Percentiles rank a stretch among this genome's conserved stretches.
Conservation (phyloP, 2,888 invertebrate genomes). For the Cinara cedri region DNA sequence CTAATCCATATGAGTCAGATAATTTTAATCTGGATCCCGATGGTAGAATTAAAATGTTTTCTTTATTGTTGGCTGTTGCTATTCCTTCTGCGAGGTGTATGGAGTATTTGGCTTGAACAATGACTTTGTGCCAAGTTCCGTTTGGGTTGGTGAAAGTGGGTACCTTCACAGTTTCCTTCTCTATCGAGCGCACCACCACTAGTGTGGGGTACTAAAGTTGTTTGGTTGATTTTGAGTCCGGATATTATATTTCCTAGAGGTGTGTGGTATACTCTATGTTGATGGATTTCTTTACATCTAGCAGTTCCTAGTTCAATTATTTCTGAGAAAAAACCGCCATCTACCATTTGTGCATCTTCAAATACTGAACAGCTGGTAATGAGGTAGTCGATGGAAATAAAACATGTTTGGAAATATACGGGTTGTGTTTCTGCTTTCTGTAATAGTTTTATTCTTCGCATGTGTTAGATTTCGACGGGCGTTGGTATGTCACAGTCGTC, state of each 20-base stretch:
- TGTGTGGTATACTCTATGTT: background rate
- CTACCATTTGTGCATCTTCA: background rate
- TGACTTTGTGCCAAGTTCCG: background rate
- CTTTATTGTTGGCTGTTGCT: background rate
- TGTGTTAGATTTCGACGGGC: no score
- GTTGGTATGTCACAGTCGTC: no score
- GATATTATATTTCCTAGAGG: no score
- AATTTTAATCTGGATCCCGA: background rate
- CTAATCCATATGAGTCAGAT: background rate
- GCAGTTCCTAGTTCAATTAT: background rate
- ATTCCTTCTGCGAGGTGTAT: background rate
- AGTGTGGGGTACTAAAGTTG: background rate
- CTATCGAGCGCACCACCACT: background rate
- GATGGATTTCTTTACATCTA: background rate
- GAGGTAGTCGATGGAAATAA: background rate
- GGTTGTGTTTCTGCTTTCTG: no score
- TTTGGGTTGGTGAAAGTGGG: background rate
- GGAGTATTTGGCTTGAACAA: no score
- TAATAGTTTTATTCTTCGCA: no score
- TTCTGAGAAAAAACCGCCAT: background rate
- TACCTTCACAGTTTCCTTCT: background rate
- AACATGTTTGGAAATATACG: background rate
- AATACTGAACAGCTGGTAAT: background rate
- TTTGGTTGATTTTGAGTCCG: background rate
- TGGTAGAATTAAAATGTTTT: background rate